Percentiles rank a stretch among this genome's conserved stretches.
Evolutionary conservation across 2,888 invertebrate species (phyloP).

Genomic region (Toxonevra muliebris): DNA sequence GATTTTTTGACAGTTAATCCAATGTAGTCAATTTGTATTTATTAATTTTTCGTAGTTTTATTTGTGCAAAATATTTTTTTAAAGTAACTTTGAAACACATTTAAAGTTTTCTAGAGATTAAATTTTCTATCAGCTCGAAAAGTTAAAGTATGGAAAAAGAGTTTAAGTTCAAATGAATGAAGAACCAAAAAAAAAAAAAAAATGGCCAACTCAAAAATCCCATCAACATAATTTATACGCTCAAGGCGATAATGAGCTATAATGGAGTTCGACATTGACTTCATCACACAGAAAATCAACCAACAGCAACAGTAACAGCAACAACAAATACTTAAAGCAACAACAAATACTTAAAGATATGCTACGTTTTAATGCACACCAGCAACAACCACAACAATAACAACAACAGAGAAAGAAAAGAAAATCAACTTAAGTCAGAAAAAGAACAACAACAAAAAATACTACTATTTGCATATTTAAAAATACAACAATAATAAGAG

Average conservation of each 20-base stretch:
- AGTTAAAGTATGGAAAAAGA: too few relatives aligned
- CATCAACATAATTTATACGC: constrained; percentile 64
- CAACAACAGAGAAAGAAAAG: constrained; percentile 5
- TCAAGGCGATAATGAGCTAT: constrained; percentile 65
- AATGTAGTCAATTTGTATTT: too few relatives aligned
- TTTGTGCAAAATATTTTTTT: too few relatives aligned
- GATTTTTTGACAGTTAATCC: too few relatives aligned
- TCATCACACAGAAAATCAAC: constrained; percentile 24
- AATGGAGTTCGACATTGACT: constrained; percentile 57
- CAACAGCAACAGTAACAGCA: constrained; percentile 26
- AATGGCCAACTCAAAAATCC: constrained; percentile 45
- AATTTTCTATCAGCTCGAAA: too few relatives aligned
- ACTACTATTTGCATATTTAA: constrained; percentile 37
- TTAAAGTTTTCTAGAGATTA: too few relatives aligned
- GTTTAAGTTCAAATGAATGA: too few relatives aligned
- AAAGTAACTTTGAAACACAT: too few relatives aligned
- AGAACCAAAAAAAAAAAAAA: constrained; percentile 12
- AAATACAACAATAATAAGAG: constrained; percentile 20
- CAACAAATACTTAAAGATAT: not conserved
- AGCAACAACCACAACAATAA: constrained; percentile 19
- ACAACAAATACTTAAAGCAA: constrained; percentile 9
- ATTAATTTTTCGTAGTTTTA: too few relatives aligned
- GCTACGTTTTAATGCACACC: constrained; percentile 29
- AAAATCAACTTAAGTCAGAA: constrained; percentile 22
- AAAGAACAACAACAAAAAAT: constrained; percentile 14